Evolutionary conservation across 1,140 invertebrate species (phyloP), one percentile per base, ranked within the genome.

Genomic region (Musca vetustissima): DNA sequence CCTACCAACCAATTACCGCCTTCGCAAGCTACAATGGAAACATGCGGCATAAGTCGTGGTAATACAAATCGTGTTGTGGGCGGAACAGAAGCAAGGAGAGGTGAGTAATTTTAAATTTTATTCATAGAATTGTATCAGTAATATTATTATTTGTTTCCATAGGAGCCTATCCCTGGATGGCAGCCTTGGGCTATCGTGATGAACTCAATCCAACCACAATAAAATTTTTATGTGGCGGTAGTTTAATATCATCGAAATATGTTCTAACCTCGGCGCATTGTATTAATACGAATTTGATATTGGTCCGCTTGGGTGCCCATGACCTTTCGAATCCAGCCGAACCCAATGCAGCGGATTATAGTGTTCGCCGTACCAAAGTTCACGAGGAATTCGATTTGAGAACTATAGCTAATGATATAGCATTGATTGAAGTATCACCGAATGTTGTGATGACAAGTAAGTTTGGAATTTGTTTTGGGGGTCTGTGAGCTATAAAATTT

Each of bases 221-320:
- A 0, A 82, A 83, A 72, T 92, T 88, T 85, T 79, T 89, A n/a
- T 97, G 94, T 79, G 94, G 91, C 0, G 94, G 91, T n/a, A 89
- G 90, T 28, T 84, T 96, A 0, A 87, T 97, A 55, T 89, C 89
- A 14, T 73, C 84, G 0, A 82, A 85, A 11, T 93, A 94, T 77
- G 85, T 95, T 1, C 71, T 96, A 3, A 95, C 94, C 1, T 93
- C 94, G 6, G 92, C 87, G 0, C 94, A 96, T 79, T 96, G 94
- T 81, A 89, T 96, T 15, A 79, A 71, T 70, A 24, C 72, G 1
- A 59, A 64, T 52, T 22, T 81, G 49, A 70, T 64, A 0, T 28
- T 77, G 70, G 74, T 78, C 7, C 69, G 78, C 8, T 74, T 94
- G 0, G 92, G 93, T 2, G 92, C 93, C 57, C 85, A 92, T 71